Base-by-base conservation (phyloP, 2,888 invertebrate species). In the Subacronicta megacephala region DNA sequence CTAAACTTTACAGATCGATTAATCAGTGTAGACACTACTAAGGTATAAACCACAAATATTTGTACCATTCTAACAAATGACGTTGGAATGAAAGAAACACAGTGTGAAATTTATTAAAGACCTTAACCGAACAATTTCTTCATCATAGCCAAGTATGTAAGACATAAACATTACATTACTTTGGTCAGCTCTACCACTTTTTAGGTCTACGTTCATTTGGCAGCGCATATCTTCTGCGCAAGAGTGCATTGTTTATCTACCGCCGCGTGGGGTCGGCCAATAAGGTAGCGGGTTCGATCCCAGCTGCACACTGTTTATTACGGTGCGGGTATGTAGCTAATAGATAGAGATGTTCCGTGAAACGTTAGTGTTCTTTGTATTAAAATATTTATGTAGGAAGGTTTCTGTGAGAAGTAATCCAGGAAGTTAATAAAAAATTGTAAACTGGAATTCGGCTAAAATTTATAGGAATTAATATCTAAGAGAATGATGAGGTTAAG, bases 201-300 rank as follows among this genome's bases (percentile, higher is more conserved):
- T n/a, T 18, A 70, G 47, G 49, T 75, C 73, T 75, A 68, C 61
- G 65, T 72, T 78, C 78, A 82, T 81, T 82, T 83, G 82, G 77
- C 77, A 82, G 82, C 80, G 77, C 74, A 81, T 83, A 84, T 83
- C 82, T 84, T 76, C 74, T 75, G 77, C 74, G 75, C 78, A 76
- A 72, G 81, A 78, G 81, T 77, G 82, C 82, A 87, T 87, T 87
- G 88, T 88, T 85, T 87, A 87, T 85, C 84, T 82, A 60, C 75
- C 81, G 67, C 85, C 74, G 87, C 85, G 85, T 85, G 85, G 83
- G 87, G 88, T 82, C 88, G 80, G 79, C 86, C 84, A 82, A 88
- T 88, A 88, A 87, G 88, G 89, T 84, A 88, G 85, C 84, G 69
- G 77, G 80, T 82, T 83, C 78, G 82, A 81, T 78, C 72, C 81